phyloP scores from a whole-genome alignment of 2,797 vertebrate species.

The Rhincodon typus region DNA sequence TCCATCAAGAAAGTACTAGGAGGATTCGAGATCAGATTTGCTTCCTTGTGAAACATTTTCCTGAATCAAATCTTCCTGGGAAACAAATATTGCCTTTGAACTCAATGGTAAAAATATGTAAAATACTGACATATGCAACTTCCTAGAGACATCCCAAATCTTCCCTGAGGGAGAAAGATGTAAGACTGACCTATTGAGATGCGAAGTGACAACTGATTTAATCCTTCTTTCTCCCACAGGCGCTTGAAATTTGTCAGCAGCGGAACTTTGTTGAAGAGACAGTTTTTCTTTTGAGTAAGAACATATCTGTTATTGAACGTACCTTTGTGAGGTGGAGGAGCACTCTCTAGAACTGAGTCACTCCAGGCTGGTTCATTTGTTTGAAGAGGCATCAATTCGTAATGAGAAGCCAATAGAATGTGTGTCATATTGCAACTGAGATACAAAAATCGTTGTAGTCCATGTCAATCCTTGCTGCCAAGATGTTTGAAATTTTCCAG shows the following conservation, averaged over 20 bases:
- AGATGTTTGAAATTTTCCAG: neutral
- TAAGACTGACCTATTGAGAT: neutral
- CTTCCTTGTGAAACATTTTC: neutral
- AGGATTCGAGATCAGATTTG: neutral
- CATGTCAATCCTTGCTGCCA: neutral
- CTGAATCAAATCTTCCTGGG: neutral
- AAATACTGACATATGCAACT: neutral
- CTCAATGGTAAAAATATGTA: neutral
- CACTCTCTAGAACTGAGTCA: neutral
- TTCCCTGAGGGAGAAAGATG: neutral
- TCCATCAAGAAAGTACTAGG: neutral
- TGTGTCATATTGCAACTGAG: neutral
- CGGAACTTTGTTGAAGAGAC: conserved; percentile 97
- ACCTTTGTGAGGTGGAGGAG: neutral
- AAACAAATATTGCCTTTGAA: neutral
- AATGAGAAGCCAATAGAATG: neutral
- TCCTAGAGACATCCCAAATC: neutral
- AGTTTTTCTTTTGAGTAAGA: conserved; percentile 94
- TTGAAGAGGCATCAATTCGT: neutral
- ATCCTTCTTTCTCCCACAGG: conserved; percentile 56
- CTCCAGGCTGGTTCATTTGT: too few species aligned
- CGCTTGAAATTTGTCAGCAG: conserved; percentile 95
- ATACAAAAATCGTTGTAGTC: neutral
- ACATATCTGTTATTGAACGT: conserved; percentile 29
- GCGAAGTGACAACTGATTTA: neutral